phyloP scores from a whole-genome alignment of 2,888 invertebrate genomes.

The Brenthis daphne region DNA sequence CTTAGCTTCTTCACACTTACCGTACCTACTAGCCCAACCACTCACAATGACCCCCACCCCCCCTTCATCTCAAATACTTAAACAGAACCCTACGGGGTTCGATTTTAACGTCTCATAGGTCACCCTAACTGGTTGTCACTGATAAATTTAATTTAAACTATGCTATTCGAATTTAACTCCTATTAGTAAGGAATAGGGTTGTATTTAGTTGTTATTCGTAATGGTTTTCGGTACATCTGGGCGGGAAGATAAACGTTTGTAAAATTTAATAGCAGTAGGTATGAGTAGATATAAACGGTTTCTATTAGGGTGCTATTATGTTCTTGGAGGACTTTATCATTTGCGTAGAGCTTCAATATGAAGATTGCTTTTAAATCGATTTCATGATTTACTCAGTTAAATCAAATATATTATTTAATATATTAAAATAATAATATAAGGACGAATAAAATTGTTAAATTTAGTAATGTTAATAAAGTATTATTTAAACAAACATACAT shows the following conservation, averaged over 20 bases:
- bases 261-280: constrained; percentile 64
- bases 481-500: too few relatives aligned
- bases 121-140: constrained; percentile 49
- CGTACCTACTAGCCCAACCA: constrained; percentile 73
- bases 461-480: too few relatives aligned
- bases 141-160: constrained; percentile 48
- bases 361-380: constrained; percentile 5
- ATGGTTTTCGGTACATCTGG: constrained; percentile 61
- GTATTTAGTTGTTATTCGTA: constrained; percentile 37
- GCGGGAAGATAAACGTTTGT: constrained; percentile 64
- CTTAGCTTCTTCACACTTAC: constrained; percentile 79
- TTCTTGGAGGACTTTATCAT: constrained; percentile 32
- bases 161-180: constrained; percentile 44
- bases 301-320: constrained; percentile 44
- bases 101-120: constrained; percentile 44
- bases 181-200: constrained; percentile 40
- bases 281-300: constrained; percentile 49
- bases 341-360: constrained; percentile 16
- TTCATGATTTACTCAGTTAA: background rate
- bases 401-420: too few relatives aligned
- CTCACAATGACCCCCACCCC: constrained; percentile 51
- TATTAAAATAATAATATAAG: too few relatives aligned
- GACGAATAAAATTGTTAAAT: too few relatives aligned
- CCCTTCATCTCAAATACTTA: constrained; percentile 41
- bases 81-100: constrained; percentile 17